Evolutionary conservation across 2,888 invertebrate species (phyloP), one percentile per base, ranked within the genome.

Genomic region (Dryobotodes eremita): DNA sequence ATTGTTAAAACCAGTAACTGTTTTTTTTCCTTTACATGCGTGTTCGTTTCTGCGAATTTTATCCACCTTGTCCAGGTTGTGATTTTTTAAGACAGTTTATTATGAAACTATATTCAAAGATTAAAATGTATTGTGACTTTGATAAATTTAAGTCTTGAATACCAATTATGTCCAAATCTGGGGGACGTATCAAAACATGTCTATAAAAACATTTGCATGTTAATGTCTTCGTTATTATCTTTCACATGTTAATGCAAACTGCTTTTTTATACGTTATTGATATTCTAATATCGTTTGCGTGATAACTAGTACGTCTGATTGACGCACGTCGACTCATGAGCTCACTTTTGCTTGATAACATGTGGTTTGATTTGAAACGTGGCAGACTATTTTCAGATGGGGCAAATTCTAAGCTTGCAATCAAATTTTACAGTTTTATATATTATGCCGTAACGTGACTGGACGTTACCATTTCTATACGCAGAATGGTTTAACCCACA

Each of bases 251-350:
- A 61, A 82, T 73, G 23, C 61, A 75, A 77, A 83, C 36, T 62
- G 42, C 53, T 86, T 68, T 72, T 83, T 83, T 71, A 83, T 71
- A 42, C 62, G 65, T 53, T 62, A 59, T 73, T 85, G 31, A 73
- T 75, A 82, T 85, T 77, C 74, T 48, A 64, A 50, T 57, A 36
- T 61, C 68, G 61, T 77, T 81, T 64, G 50, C 66, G 57, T 65
- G 62, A 59, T 76, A 66, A 62, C 46, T 31, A 15, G 15, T 57
- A 26, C 31, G 53, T 64, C 20, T 71, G 82, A 77, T 68, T 77
- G 84, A 85, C 82, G 68, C 71, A 81, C 26, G 69, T 36, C 46
- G 26, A 50, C 42, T 61, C 20, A 36, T 77, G 36, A 55, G 53
- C 26, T 36, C 55, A 77, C 74, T 85, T 85, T 84, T 73, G 85